These are phyloP conservation scores for Enteromius argenteus DNA, from an alignment of 2,797 vertebrate genomes.

Conservation along the genomic window DNA sequence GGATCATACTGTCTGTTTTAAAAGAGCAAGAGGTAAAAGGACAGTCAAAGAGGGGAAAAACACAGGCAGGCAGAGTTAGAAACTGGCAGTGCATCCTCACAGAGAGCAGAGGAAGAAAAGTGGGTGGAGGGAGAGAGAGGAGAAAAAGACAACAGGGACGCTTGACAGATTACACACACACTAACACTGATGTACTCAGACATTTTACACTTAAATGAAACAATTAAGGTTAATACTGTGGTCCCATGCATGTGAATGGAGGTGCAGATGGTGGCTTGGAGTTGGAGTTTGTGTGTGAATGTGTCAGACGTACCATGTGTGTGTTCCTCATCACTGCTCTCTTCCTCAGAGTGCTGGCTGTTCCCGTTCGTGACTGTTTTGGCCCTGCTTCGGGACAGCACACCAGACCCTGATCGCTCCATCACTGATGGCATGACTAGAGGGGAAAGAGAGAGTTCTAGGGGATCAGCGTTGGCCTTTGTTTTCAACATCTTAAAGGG, in stretches of 20 bases:
- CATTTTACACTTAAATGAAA: background rate
- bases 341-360: constrained; percentile 88
- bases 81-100: constrained; percentile 29
- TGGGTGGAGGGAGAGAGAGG: constrained; percentile 22
- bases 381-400: constrained; percentile 89
- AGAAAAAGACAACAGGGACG: constrained; percentile 33
- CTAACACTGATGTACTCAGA: background rate
- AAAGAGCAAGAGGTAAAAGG: constrained; percentile 48
- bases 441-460: constrained; percentile 28
- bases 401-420: constrained; percentile 89
- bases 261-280: constrained; percentile 36
- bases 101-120: constrained; percentile 33
- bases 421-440: constrained; percentile 90
- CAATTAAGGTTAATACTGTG: constrained; percentile 9
- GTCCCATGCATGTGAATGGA: constrained; percentile 5
- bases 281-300: constrained; percentile 22
- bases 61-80: constrained; percentile 42
- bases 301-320: constrained; percentile 80
- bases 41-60: constrained; percentile 48
- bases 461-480: background rate
- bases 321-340: constrained; percentile 92
- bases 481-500: constrained; percentile 13
- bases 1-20: constrained; percentile 91
- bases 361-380: constrained; percentile 87
- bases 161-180: constrained; percentile 54